Evolutionary conservation across 2,797 vertebrate species (phyloP), one percentile per base, ranked within the genome.

Genomic region (Diglossa cyanea): DNA sequence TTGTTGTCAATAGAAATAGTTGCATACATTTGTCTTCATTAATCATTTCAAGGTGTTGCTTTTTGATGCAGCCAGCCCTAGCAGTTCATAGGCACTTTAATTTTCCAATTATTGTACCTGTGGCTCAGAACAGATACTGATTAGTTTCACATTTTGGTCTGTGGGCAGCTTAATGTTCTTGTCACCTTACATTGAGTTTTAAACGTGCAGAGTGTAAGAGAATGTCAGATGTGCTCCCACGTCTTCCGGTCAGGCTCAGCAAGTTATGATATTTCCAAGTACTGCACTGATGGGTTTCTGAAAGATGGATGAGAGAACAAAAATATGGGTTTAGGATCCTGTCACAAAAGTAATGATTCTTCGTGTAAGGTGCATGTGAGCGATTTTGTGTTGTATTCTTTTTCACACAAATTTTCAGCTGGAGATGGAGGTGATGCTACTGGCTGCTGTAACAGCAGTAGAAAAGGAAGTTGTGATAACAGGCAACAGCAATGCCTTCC

Each of bases 1-100:
- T 72, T 63, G 65, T 93, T 94, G 89, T 98, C 94, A 88, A 95
- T 93, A 91, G 92, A 93, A 95, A 96, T 91, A 91, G 89, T 94
- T 92, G 93, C 76, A 67, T 93, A 57, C 86, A 97, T 98, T 98
- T 97, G 95, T 98, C 98, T 98, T 98, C 98, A 98, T 98, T 98
- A 98, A 97, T 97, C 94, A 92, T 96, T 95, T 94, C 94, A 94
- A 96, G 93, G 95, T 96, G 94, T 95, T 97, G 87, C 90, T 95
- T 97, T 97, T 94, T 95, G 96, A 97, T 95, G 93, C 96, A 95
- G 88, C 94, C 96, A 96, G 94, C 94, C 68, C 88, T 87, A 95
- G 94, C 94, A 79, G 86, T 97, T 96, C 94, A 83, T 93, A 85
- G 91, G 91, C 95, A 81, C 94, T 97, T 97, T 94, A 97, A 97